These are phyloP conservation scores for Gouania willdenowi DNA, from an alignment of 2,797 vertebrate genomes.

Conservation along the genomic window DNA sequence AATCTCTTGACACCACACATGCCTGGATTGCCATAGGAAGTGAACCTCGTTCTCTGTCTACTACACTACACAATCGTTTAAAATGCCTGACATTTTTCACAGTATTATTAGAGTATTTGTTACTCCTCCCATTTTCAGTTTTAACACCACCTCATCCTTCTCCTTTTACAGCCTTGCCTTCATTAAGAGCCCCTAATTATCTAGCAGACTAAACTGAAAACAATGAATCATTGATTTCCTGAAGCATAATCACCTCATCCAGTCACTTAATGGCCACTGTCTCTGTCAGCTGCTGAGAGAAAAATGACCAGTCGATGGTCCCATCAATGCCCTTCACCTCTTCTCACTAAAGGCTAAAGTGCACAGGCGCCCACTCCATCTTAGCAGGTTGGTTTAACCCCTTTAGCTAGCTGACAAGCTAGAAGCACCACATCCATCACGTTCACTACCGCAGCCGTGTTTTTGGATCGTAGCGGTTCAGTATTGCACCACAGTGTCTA, in stretches of 20 bases:
- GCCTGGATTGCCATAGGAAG: too few species aligned
- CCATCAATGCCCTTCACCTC: constrained; percentile 73
- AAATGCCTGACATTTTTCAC: too few species aligned
- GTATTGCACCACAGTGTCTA: constrained; percentile 5
- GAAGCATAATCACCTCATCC: constrained; percentile 72
- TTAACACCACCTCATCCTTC: too few species aligned
- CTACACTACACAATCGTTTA: too few species aligned
- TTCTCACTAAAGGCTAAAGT: constrained; percentile 62
- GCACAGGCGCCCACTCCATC: constrained; percentile 61
- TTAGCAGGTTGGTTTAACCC: constrained; percentile 64
- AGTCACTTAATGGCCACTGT: constrained; percentile 69
- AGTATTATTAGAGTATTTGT: too few species aligned
- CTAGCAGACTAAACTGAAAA: constrained; percentile 68
- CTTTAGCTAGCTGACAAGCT: constrained; percentile 51
- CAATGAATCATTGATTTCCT: constrained; percentile 74
- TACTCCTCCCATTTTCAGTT: too few species aligned
- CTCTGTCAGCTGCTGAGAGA: constrained; percentile 59
- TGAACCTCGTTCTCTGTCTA: too few species aligned
- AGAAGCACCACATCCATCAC: constrained; percentile 65
- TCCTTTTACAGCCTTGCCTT: constrained; percentile 42
- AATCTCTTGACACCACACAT: too few species aligned
- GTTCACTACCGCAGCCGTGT: constrained; percentile 21
- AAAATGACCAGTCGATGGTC: constrained; percentile 65
- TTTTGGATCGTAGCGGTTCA: constrained; percentile 20
- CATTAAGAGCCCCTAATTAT: constrained; percentile 74